Base-by-base conservation (phyloP, 2,113 vertebrate genomes). In the Periophthalmodon schlosseri region DNA sequence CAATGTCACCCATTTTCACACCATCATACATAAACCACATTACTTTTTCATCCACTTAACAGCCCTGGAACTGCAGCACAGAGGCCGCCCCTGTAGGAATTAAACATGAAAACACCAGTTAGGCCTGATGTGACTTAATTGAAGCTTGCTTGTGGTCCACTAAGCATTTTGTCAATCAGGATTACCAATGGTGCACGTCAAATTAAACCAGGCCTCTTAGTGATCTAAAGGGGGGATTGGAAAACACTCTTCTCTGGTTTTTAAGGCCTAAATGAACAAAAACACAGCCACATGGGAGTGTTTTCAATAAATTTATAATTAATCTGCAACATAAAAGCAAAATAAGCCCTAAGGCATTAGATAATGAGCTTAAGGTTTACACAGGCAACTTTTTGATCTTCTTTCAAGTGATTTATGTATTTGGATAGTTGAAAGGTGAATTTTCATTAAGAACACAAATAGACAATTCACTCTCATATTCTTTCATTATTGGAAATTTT, bases 121-220 rank as follows among this genome's bases (percentile, higher is more conserved):
- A 69, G 77, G 63, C 54, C 63, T 71, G 46, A 82, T 52, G 75
- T 16, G 50, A 72, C 47, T 79, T 70, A 68, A 85, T 56, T 79
- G 76, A 73, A 73, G 69, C 77, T 66, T 46, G 70, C 74, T 73
- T 4, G 11, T 69, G 28, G 75, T 71, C 68, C 64, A n/a, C 64
- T 72, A 60, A 69, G 78, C 80, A 77, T 68, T 84, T 82, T 77
- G 83, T 77, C 86, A 73, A 77, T 89, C 84, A 89, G 84, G 78
- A 76, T 87, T 78, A 85, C 33, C 73, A 78, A 85, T 79, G 76
- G 83, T 60, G 76, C 80, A 70, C 72, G 73, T 87, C 84, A 79
- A 86, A 87, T 88, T 61, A 88, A 89, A 89, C 83, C 77, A 69
- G 73, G 56, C 72, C 86, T 76, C 72, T 71, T 46, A 15, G 77